Evolutionary conservation across 2,888 invertebrate genomes (phyloP).

Genomic region (Dryadula phaetusa): DNA sequence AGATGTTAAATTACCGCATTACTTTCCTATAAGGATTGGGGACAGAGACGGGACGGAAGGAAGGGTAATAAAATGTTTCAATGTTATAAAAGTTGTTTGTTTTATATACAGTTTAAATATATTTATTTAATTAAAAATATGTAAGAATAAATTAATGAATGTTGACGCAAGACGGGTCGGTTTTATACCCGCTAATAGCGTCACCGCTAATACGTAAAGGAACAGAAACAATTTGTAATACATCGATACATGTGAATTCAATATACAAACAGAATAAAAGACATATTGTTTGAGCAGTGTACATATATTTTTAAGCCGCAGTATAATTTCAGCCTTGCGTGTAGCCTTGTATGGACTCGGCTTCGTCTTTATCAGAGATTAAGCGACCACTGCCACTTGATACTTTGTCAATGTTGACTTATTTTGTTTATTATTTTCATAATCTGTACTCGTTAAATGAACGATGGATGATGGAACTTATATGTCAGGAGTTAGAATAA

Average conservation of each 20-base stretch:
- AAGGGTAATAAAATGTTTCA: no score
- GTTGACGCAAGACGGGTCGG: background rate
- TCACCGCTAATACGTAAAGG: slow-evolving; percentile 11
- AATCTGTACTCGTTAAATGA: background rate
- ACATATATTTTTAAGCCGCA: slow-evolving; percentile 46
- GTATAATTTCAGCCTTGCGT: slow-evolving; percentile 65
- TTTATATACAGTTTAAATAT: no score
- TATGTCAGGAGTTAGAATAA: background rate
- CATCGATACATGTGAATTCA: slow-evolving; percentile 38
- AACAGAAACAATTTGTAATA: slow-evolving; percentile 16
- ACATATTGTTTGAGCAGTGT: slow-evolving; percentile 41
- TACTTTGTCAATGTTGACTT: slow-evolving; percentile 54
- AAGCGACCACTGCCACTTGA: slow-evolving; percentile 55
- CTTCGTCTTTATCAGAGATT: slow-evolving; percentile 64
- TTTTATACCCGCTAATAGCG: background rate
- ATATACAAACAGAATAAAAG: slow-evolving; percentile 40
- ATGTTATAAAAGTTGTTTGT: background rate
- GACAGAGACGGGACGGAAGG: no score
- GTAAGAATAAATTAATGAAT: background rate
- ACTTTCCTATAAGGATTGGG: no score
- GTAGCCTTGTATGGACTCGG: slow-evolving; percentile 75
- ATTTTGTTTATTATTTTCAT: slow-evolving; percentile 11
- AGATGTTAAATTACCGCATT: no score
- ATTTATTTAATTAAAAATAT: background rate
- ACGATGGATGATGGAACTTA: background rate